Base-by-base conservation (phyloP, 2,888 invertebrate genomes). In the Pristionchus mayeri region DNA sequence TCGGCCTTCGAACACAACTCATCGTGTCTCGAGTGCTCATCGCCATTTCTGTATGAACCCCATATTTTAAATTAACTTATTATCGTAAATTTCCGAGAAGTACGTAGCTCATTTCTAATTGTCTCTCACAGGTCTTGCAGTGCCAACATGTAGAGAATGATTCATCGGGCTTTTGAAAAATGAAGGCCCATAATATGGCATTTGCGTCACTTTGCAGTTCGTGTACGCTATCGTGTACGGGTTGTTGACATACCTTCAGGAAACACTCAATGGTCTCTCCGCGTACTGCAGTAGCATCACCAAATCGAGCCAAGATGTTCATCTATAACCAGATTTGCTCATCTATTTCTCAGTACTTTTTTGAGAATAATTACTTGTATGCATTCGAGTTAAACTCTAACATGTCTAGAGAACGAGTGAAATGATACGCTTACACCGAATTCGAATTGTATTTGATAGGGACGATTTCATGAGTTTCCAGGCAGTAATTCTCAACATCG, bases 271-370 rank as follows among this genome's bases (percentile, higher is more conserved):
- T 34, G 63, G 63, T 9, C 34, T 18, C 13, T 63, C 63, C 7
- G 63, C 63, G n/a, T 63, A 30, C 16, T 63, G 63, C 34, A 63
- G 63, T 13, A 63, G 63, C 63, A 63, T 63, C 63, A 63, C 63
- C 16, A 63, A 63, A 34, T 63, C 63, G 63, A 63, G 63, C 30
- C 30, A 63, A 63, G 63, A 34, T 63, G 34, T 30, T 44, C 44
- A 44, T 16, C 1, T 34, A n/a, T n/a, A n/a, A n/a, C n/a, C n/a
- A n/a, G n/a, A n/a, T n/a, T n/a, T n/a, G n/a, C n/a, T n/a, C n/a
- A n/a, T n/a, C n/a, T n/a, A n/a, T n/a, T n/a, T n/a, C n/a, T n/a
- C n/a, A n/a, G n/a, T n/a, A n/a, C n/a, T n/a, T n/a, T n/a, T n/a
- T n/a, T n/a, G n/a, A n/a, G n/a, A n/a, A n/a, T n/a, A n/a, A n/a